Conservation (phyloP, 1,140 invertebrate species). For the Phthorimaea operculella region DNA sequence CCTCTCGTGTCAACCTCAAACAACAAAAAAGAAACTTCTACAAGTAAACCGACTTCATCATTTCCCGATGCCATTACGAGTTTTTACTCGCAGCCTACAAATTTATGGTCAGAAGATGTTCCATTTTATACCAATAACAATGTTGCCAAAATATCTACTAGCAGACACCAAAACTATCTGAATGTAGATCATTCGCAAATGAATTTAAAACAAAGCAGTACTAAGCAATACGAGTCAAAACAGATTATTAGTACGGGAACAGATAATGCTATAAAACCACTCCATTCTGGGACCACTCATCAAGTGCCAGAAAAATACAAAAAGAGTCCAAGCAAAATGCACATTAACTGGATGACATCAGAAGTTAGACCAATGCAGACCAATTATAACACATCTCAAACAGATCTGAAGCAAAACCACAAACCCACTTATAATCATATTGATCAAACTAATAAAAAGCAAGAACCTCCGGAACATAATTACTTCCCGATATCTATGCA, state of each 20-base stretch:
- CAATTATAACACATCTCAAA: conserved; percentile 34
- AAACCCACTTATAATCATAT: conserved; percentile 38
- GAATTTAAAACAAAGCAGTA: conserved; percentile 26
- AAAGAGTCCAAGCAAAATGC: conserved; percentile 60
- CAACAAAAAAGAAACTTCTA: conserved; percentile 37
- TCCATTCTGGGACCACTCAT: conserved; percentile 23
- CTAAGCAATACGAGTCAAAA: conserved; percentile 44
- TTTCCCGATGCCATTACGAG: conserved; percentile 50
- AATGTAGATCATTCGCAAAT: conserved; percentile 31
- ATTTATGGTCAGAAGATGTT: conserved; percentile 54
- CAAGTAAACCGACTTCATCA: conserved; percentile 35
- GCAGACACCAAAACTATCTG: conserved; percentile 48
- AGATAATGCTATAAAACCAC: conserved; percentile 24
- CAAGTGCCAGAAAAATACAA: conserved; percentile 50
- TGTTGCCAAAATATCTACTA: conserved; percentile 34
- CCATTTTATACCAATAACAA: conserved; percentile 47
- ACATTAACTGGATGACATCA: conserved; percentile 64
- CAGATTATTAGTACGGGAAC: conserved; percentile 20
- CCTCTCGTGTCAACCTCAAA: conserved; percentile 46
- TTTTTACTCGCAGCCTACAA: conserved; percentile 55
- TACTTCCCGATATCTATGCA: conserved; percentile 59
- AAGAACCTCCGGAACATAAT: conserved; percentile 40
- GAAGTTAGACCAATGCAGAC: conserved; percentile 53
- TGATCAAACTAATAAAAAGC: conserved; percentile 39
- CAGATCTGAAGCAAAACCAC: conserved; percentile 39